Percentiles rank a stretch among this genome's conserved stretches.
phyloP scores from a whole-genome alignment of 2,797 vertebrate genomes.

The Podargus strigoides region DNA sequence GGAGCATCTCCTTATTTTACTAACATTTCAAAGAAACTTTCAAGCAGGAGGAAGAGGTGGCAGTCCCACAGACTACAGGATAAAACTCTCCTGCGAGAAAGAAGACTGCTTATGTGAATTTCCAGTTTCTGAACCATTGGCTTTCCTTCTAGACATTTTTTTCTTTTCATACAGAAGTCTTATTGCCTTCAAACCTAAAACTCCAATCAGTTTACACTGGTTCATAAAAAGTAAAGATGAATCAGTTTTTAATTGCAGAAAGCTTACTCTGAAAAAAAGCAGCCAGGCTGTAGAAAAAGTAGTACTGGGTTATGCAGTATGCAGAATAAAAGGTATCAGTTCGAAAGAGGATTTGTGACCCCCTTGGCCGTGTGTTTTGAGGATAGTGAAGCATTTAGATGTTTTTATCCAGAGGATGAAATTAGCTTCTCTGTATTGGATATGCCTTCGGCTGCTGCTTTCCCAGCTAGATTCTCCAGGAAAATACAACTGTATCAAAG shows the following conservation, averaged over 20 bases:
- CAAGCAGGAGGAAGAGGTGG: not conserved
- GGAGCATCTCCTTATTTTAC: not conserved
- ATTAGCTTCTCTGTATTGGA: not conserved
- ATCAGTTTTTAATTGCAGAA: not conserved
- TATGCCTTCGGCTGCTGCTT: not conserved
- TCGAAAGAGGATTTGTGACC: not conserved
- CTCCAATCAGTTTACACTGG: not conserved
- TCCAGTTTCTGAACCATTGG: not conserved
- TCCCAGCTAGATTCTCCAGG: not conserved
- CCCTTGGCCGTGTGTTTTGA: not conserved
- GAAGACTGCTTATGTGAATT: not conserved
- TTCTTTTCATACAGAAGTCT: not conserved
- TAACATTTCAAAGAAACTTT: not conserved
- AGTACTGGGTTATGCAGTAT: not conserved
- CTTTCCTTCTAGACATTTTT: not conserved
- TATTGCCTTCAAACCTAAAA: not conserved
- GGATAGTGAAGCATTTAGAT: not conserved
- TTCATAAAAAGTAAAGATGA: not conserved
- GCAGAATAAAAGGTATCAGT: not conserved
- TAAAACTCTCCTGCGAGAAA: not conserved
- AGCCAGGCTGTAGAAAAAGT: not conserved
- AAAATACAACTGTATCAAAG: not conserved
- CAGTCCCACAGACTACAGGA: not conserved
- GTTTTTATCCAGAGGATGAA: conserved; percentile 8
- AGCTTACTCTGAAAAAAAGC: not conserved